These are phyloP conservation scores for Cephus pulcher DNA, from an alignment of 2,888 invertebrate genomes.

Conservation along the genomic window DNA sequence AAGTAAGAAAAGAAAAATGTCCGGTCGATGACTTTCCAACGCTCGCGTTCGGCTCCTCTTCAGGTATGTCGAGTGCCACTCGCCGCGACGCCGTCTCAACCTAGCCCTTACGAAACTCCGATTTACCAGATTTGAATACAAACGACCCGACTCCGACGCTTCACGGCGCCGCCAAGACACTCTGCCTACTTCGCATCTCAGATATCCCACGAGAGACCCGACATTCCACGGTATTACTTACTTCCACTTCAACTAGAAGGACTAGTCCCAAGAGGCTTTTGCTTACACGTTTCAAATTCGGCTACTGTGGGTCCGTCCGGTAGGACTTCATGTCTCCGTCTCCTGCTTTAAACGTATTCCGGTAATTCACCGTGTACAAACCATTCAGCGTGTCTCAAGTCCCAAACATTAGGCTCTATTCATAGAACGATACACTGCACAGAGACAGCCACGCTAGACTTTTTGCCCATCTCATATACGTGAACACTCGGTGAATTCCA, in stretches of 20 bases:
- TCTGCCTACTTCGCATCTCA: neutral
- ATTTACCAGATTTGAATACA: slow-evolving; percentile 1
- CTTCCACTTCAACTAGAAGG: neutral
- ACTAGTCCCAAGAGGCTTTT: neutral
- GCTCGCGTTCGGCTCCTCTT: slow-evolving; percentile 8
- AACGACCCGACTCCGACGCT: neutral
- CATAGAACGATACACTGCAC: neutral
- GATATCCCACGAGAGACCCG: slow-evolving; percentile 29
- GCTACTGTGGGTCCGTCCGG: neutral
- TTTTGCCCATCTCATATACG: neutral
- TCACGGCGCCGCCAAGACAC: neutral
- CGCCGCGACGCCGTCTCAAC: slow-evolving; percentile 2
- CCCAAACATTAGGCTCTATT: neutral
- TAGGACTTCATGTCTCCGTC: neutral
- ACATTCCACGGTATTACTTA: slow-evolving; percentile 24
- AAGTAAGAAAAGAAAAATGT: neutral
- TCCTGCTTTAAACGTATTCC: neutral
- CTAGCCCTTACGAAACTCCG: neutral
- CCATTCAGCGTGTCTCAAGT: too few species aligned
- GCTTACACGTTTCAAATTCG: neutral
- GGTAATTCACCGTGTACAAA: too few species aligned
- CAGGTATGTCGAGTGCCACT: slow-evolving; percentile 8
- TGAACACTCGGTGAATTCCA: neutral
- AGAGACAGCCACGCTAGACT: neutral
- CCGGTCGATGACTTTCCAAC: slow-evolving; percentile 11